Evolutionary conservation across 1,140 invertebrate species (phyloP).

Genomic region (Lepidotrigona ventralis): DNA sequence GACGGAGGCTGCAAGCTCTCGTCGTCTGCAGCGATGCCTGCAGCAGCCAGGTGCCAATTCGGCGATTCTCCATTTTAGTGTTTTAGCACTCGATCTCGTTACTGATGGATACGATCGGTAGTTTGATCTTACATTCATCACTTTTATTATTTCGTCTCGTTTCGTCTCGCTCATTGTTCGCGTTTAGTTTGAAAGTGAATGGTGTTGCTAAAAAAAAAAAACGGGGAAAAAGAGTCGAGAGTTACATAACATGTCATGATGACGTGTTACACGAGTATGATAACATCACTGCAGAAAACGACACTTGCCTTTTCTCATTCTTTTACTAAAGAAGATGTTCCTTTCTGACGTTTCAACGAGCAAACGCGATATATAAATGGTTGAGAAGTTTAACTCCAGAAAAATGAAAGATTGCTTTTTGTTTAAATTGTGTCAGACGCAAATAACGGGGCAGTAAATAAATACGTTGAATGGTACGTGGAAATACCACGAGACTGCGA

Average conservation of each 20-base stretch:
- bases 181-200: too few relatives aligned
- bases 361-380: too few relatives aligned
- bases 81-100: neutral
- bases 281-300: neutral
- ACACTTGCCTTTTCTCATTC: neutral
- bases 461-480: constrained; percentile 32
- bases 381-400: too few relatives aligned
- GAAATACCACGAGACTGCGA: constrained; percentile 45
- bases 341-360: too few relatives aligned
- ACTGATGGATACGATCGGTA: too few relatives aligned
- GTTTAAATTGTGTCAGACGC: too few relatives aligned
- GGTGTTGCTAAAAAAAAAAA: too few relatives aligned
- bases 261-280: neutral
- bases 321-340: too few relatives aligned
- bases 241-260: neutral
- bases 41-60: neutral
- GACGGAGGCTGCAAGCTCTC: too few relatives aligned
- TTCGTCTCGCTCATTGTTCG: neutral
- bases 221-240: too few relatives aligned
- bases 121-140: too few relatives aligned
- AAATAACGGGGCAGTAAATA: neutral
- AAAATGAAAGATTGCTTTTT: neutral
- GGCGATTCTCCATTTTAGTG: neutral
- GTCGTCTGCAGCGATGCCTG: neutral
- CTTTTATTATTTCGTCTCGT: neutral